Evolutionary conservation across 1,140 invertebrate species (phyloP).

Genomic region (Camponotus vicinus): DNA sequence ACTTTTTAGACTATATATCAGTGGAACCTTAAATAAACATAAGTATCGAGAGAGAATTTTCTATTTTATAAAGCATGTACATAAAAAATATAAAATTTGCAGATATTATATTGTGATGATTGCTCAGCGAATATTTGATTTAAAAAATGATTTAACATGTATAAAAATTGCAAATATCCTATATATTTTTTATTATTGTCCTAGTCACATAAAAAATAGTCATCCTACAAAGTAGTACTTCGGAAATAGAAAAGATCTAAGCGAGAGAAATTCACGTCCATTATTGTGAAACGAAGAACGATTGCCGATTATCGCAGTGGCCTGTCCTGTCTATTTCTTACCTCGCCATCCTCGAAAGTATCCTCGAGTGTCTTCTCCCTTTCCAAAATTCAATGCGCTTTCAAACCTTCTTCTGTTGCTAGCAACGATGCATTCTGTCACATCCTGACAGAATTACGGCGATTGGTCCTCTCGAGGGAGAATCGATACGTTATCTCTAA

Average conservation of each 20-base stretch:
- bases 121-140: background rate
- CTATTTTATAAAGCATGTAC: background rate
- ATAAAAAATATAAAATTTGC: background rate
- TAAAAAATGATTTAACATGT: background rate
- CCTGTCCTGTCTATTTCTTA: slow-evolving; percentile 32
- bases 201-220: background rate
- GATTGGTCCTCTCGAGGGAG: slow-evolving; percentile 7
- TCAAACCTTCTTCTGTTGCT: slow-evolving; percentile 25
- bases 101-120: background rate
- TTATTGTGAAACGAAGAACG: slow-evolving; percentile 63
- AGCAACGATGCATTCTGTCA: slow-evolving; percentile 1
- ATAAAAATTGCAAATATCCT: background rate
- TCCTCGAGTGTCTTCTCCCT: slow-evolving; percentile 20
- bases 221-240: background rate
- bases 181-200: slow-evolving; percentile 3
- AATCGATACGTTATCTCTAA: slow-evolving; percentile 24
- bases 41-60: slow-evolving; percentile 1
- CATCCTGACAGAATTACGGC: slow-evolving; percentile 1
- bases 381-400: slow-evolving; percentile 13
- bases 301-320: slow-evolving; percentile 40
- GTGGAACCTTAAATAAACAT: background rate
- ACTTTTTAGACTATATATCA: background rate
- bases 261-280: slow-evolving; percentile 35
- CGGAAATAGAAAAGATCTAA: background rate
- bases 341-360: slow-evolving; percentile 23